These are phyloP conservation scores for Corydoras sp. DNA, from an alignment of 2,113 vertebrate species.

Conservation along the genomic window DNA sequence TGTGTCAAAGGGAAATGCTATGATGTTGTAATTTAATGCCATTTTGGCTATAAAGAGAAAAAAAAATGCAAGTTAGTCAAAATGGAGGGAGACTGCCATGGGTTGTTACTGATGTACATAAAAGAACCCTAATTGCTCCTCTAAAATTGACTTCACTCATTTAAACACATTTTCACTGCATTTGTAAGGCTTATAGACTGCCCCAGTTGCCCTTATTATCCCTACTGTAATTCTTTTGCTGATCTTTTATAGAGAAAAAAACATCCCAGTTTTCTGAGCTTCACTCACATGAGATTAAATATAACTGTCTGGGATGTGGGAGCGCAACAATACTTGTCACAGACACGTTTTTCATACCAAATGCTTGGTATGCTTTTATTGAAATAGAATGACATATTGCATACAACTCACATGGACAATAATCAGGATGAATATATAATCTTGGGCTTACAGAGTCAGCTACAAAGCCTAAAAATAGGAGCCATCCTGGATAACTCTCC, in stretches of 20 bases:
- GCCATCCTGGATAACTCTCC: neutral
- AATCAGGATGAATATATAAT: constrained; percentile 12
- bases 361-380: neutral
- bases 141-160: constrained; percentile 38
- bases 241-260: constrained; percentile 27
- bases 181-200: constrained; percentile 38
- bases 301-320: constrained; percentile 9
- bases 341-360: neutral
- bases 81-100: neutral
- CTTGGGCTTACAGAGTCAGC: neutral
- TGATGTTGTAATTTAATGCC: too few relatives aligned
- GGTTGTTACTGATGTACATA: constrained; percentile 34
- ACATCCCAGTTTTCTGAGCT: neutral
- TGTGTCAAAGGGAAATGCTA: too few relatives aligned
- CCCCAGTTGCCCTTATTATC: constrained; percentile 40
- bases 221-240: constrained; percentile 32
- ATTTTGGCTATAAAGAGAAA: too few relatives aligned
- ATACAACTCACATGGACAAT: neutral
- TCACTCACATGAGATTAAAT: neutral
- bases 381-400: neutral
- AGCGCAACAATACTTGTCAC: constrained; percentile 3
- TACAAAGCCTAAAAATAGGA: neutral
- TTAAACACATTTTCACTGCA: constrained; percentile 42
- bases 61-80: too few relatives aligned
- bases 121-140: constrained; percentile 43